These are phyloP conservation scores for Agrotis puta DNA, from an alignment of 2,888 invertebrate species.

Conservation along the genomic window DNA sequence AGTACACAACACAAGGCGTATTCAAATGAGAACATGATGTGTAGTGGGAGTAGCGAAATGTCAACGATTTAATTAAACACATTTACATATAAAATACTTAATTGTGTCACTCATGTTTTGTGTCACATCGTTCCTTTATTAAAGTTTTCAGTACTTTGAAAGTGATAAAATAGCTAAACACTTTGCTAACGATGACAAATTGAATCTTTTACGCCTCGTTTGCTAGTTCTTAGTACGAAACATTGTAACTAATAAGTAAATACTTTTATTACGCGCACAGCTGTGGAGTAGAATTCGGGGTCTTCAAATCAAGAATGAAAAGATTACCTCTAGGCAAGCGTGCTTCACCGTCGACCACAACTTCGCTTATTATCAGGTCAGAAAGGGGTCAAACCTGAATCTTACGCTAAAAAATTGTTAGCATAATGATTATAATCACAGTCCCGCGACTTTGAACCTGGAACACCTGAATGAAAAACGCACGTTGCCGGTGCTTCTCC, in stretches of 20 bases:
- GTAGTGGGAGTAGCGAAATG: constrained; percentile 31
- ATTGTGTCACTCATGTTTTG: constrained; percentile 50
- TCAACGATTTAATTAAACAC: constrained; percentile 54
- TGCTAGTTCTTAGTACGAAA: not conserved
- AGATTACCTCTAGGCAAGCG: too few species aligned
- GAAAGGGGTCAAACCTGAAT: too few species aligned
- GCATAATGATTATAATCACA: too few species aligned
- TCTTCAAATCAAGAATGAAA: too few species aligned
- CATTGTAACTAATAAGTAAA: not conserved
- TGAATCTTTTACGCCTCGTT: not conserved
- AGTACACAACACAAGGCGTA: constrained; percentile 32
- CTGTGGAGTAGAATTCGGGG: too few species aligned
- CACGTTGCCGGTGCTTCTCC: too few species aligned
- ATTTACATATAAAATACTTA: constrained; percentile 57
- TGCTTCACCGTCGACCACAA: too few species aligned
- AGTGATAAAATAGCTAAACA: constrained; percentile 5
- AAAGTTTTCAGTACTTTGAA: constrained; percentile 18
- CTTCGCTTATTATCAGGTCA: too few species aligned
- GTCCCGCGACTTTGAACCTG: too few species aligned
- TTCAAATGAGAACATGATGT: constrained; percentile 31
- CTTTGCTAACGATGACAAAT: constrained; percentile 8
- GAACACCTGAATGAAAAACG: not conserved
- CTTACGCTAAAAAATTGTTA: too few species aligned
- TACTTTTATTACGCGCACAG: too few species aligned
- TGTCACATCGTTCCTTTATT: constrained; percentile 24